Evolutionary conservation across 2,888 invertebrate genomes (phyloP), one percentile per base, ranked within the genome.

Genomic region (Alsophila aescularia): DNA sequence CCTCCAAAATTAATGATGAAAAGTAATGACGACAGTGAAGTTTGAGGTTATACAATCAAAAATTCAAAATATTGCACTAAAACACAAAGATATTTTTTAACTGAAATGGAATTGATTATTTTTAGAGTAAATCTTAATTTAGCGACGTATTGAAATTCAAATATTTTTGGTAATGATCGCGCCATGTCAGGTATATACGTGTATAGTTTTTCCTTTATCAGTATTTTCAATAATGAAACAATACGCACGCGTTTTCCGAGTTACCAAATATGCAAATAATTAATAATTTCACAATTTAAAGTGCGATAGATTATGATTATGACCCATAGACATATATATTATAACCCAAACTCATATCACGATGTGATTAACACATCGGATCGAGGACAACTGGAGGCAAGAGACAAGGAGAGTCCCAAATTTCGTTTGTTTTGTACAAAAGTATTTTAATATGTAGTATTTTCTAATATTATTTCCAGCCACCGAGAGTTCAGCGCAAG

Each of bases 111-210:
- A 81, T 82, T 70, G 67, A 75, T 73, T 68, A 64, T 63, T 68
- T 61, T 53, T 60, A 63, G 60, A 69, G 62, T 64, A 67, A 69
- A 74, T 57, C 65, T 69, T 68, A 65, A 59, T 63, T 63, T 58
- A 58, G 60, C 48, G 47, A 56, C 44, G 50, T 57, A 63, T 61
- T 64, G 69, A 60, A 51, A 59, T 55, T 69, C 64, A 55, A 50
- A 72, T 66, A 69, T 67, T 68, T 67, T 70, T 81, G n/a, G 81
- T 80, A 71, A 85, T 83, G 81, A 77, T 71, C 73, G 68, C 75
- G 75, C 76, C 70, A 86, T 88, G 87, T 83, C 87, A 75, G 84
- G 87, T 87, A 68, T 69, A 66, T 44, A 8, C 16, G 1, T 56
- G 39, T 50, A 42, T 52, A 39, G 39, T 49, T 41, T 18, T 4